Conservation (phyloP, 1,140 invertebrate species). For the Diuraphis noxia region DNA sequence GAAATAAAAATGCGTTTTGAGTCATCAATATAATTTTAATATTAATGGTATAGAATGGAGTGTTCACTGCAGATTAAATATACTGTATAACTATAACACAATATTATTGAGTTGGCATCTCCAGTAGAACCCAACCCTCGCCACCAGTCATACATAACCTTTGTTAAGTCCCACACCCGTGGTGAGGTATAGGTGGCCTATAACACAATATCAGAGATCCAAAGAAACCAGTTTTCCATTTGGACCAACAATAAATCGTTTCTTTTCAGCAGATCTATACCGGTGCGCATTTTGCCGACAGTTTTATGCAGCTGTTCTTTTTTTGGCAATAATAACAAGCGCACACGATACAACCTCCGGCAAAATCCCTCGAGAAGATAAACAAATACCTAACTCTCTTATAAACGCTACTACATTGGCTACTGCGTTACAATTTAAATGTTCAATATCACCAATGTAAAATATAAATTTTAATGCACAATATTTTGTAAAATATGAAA, state of each 20-base stretch:
- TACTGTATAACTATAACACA: neutral
- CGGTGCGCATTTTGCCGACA: conserved; percentile 6
- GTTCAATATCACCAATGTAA: neutral
- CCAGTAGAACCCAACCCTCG: conserved; percentile 7
- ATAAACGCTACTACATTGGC: neutral
- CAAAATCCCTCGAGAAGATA: neutral
- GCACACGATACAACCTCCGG: conserved; percentile 9
- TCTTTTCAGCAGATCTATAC: conserved; percentile 31
- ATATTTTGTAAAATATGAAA: neutral
- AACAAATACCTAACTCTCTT: conserved; percentile 20
- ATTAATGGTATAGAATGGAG: neutral
- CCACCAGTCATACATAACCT: neutral
- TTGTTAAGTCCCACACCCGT: conserved; percentile 12
- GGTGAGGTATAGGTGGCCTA: conserved; percentile 22
- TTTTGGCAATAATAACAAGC: conserved; percentile 41
- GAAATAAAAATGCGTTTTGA: neutral
- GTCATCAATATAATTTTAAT: neutral
- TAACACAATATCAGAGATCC: conserved; percentile 30
- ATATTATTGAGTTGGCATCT: conserved; percentile 2
- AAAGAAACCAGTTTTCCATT: conserved; percentile 36
- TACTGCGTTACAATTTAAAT: neutral
- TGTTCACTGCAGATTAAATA: neutral
- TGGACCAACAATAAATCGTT: conserved; percentile 35
- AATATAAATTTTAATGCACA: neutral
- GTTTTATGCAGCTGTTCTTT: conserved; percentile 19